A percentile compares a stretch with the other conserved stretches of the same genome.
Conservation (phyloP, 1,140 invertebrate species). For the Drosophila tani region DNA sequence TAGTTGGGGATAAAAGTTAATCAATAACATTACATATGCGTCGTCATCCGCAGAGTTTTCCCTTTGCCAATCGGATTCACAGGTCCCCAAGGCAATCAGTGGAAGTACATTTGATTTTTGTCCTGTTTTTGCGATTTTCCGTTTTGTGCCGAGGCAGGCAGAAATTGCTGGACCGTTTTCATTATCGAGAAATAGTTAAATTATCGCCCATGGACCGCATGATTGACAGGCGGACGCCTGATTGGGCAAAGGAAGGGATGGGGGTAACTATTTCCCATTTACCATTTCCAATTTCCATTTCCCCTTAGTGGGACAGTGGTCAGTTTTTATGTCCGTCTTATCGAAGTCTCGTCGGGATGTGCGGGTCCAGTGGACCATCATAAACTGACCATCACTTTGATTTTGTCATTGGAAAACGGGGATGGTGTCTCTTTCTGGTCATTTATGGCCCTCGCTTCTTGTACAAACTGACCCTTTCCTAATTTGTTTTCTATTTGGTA, state of each 20-base stretch:
- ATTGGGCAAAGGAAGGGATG: not conserved
- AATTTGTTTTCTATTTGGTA: constrained; percentile 82
- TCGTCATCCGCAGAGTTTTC: constrained; percentile 44
- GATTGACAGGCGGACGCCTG: constrained; percentile 64
- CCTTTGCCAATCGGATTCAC: constrained; percentile 45
- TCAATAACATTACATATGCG: constrained; percentile 73
- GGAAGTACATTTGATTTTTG: constrained; percentile 79
- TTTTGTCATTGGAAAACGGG: constrained; percentile 55
- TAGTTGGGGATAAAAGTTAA: constrained; percentile 63
- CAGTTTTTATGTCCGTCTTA: constrained; percentile 76
- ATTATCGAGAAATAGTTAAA: constrained; percentile 78
- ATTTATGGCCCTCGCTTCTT: constrained; percentile 40
- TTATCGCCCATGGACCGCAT: constrained; percentile 65
- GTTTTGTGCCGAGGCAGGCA: constrained; percentile 27
- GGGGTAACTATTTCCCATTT: constrained; percentile 41
- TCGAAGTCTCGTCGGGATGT: constrained; percentile 40
- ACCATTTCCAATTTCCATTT: constrained; percentile 57
- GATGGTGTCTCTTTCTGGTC: constrained; percentile 20
- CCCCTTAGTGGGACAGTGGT: constrained; percentile 48
- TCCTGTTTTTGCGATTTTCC: constrained; percentile 26
- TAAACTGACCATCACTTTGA: constrained; percentile 77
- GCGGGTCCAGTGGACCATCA: constrained; percentile 64
- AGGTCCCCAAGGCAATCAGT: constrained; percentile 77
- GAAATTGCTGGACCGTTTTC: constrained; percentile 60
- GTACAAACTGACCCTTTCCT: constrained; percentile 69